Conservation (phyloP, 2,113 vertebrate species). For the Coptodon rendalli region DNA sequence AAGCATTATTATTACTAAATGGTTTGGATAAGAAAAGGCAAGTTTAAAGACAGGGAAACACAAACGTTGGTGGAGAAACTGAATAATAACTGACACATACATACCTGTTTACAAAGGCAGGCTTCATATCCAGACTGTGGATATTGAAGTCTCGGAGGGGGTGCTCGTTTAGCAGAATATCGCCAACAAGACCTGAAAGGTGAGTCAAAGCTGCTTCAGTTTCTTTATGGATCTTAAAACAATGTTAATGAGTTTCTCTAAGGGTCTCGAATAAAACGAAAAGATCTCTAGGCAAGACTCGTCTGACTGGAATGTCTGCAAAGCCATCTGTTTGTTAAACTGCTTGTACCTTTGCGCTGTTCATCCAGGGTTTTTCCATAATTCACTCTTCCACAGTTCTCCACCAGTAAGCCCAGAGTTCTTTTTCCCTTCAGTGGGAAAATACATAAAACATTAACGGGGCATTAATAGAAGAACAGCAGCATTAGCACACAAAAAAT, state of each 20-base stretch:
- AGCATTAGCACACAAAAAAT: background rate
- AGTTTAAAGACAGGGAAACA: conserved; percentile 13
- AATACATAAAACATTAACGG: conserved; percentile 9
- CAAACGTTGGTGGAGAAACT: background rate
- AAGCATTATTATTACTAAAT: conserved; percentile 13
- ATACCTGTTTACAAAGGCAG: conserved; percentile 62
- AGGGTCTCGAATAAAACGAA: background rate
- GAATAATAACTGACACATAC: conserved; percentile 26
- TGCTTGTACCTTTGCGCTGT: conserved; percentile 83
- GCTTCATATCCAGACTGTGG: conserved; percentile 61
- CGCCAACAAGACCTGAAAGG: conserved; percentile 60
- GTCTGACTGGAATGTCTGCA: background rate
- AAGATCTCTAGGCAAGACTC: background rate
- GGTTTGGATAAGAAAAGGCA: background rate
- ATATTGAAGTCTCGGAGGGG: conserved; percentile 55
- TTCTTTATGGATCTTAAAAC: background rate
- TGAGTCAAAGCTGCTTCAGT: conserved; percentile 7
- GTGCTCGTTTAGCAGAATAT: conserved; percentile 52
- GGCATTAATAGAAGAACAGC: background rate
- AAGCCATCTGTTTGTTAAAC: background rate
- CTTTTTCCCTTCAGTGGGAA: conserved; percentile 72
- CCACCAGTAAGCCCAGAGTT: conserved; percentile 82
- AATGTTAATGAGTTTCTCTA: background rate
- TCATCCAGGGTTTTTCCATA: conserved; percentile 77
- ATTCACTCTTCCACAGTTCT: conserved; percentile 85